Percentiles rank a stretch among this genome's conserved stretches.
These are phyloP conservation scores for Tenodera sinensis DNA, from an alignment of 2,888 invertebrate genomes.

Conservation along the genomic window DNA sequence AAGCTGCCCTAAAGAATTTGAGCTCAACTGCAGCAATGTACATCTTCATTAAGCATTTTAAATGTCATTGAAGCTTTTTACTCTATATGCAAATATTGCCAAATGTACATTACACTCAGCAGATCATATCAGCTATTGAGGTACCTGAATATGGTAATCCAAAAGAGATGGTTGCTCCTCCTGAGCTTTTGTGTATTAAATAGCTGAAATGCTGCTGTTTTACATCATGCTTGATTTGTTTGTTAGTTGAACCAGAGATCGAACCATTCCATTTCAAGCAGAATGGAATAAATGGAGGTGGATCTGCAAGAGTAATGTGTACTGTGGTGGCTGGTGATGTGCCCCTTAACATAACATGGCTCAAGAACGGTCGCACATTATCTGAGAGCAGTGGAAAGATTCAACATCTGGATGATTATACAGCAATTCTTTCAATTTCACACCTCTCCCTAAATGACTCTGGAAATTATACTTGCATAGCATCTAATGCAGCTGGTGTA, in stretches of 20 bases:
- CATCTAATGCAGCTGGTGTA: constrained; percentile 55
- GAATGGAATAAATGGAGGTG: constrained; percentile 51
- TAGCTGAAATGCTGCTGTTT: background rate
- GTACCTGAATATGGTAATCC: background rate
- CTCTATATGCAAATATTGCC: background rate
- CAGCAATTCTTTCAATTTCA: constrained; percentile 48
- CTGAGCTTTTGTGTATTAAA: background rate
- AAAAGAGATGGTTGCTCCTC: background rate
- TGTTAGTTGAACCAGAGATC: constrained; percentile 50
- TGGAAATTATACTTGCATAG: constrained; percentile 58
- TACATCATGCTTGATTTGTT: constrained; percentile 19
- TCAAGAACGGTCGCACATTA: constrained; percentile 46
- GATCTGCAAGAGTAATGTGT: constrained; percentile 50
- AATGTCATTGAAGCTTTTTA: background rate
- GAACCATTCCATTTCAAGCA: constrained; percentile 52
- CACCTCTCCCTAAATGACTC: constrained; percentile 44
- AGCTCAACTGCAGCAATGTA: background rate
- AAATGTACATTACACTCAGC: background rate
- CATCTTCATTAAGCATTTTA: background rate
- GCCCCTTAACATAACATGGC: constrained; percentile 44
- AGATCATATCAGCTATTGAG: background rate
- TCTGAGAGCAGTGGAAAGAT: constrained; percentile 32
- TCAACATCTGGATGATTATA: constrained; percentile 47
- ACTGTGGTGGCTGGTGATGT: constrained; percentile 39
- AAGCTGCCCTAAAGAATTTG: background rate